Conservation (phyloP, 2,113 vertebrate genomes). For the Struthidea cinerea region DNA sequence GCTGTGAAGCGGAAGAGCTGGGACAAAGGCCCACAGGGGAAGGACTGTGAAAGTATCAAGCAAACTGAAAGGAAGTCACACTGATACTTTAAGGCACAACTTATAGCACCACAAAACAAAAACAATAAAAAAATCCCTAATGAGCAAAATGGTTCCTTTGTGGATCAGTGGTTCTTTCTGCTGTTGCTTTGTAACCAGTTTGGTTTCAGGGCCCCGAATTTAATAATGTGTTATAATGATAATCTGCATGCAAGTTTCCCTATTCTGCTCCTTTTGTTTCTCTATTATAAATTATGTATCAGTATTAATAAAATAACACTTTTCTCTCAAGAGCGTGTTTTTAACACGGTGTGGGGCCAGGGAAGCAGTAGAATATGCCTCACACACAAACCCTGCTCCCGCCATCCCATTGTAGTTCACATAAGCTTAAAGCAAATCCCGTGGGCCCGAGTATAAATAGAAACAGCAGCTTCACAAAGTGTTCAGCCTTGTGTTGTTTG, state of each 20-base stretch:
- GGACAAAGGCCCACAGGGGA: not conserved
- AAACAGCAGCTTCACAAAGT: not conserved
- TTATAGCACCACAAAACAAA: not conserved
- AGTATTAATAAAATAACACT: not conserved
- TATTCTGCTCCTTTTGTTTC: not conserved
- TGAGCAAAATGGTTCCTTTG: not conserved
- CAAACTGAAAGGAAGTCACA: not conserved
- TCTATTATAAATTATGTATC: not conserved
- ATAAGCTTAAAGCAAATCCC: not conserved
- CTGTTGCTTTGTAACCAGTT: not conserved
- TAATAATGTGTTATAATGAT: not conserved
- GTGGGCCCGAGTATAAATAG: not conserved
- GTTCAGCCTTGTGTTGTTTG: not conserved
- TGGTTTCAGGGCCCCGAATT: not conserved
- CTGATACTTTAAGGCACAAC: not conserved
- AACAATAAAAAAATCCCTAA: not conserved
- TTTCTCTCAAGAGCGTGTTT: not conserved
- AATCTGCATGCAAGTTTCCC: not conserved
- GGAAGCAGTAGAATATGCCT: not conserved
- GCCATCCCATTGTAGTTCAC: not conserved
- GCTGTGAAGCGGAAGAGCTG: not conserved
- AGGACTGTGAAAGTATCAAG: not conserved
- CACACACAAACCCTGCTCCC: not conserved
- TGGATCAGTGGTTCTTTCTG: not conserved
- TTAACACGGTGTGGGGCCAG: not conserved